Conservation (phyloP, 2,797 vertebrate species). For the Chiloscyllium punctatum region DNA sequence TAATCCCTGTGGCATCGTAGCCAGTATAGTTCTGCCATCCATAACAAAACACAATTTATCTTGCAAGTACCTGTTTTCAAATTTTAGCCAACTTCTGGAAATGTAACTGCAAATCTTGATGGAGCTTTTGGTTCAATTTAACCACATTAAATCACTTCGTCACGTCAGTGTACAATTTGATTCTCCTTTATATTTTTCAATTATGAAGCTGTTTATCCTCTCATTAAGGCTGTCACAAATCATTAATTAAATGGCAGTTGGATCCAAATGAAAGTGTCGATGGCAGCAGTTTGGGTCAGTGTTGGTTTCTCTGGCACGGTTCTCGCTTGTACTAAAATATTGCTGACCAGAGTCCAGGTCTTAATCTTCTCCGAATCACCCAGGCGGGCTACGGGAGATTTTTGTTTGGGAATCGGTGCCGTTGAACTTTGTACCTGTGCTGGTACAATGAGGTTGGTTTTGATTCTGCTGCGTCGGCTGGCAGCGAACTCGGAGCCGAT, state of each 20-base stretch:
- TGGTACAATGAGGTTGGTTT: not conserved
- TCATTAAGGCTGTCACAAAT: slow-evolving; percentile 5
- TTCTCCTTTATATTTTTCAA: not conserved
- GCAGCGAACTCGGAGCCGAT: not conserved
- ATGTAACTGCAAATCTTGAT: not conserved
- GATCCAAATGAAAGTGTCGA: slow-evolving; percentile 45
- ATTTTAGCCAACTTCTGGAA: not conserved
- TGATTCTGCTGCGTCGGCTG: slow-evolving; percentile 28
- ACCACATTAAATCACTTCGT: not conserved
- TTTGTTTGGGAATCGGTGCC: slow-evolving; percentile 41
- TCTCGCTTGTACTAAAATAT: slow-evolving; percentile 44
- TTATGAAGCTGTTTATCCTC: not conserved
- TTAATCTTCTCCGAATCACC: slow-evolving; percentile 53
- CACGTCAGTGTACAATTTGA: not conserved
- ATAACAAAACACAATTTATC: not conserved
- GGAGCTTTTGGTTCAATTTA: not conserved
- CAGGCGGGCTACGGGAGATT: slow-evolving; percentile 47
- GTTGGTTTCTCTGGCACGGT: slow-evolving; percentile 46
- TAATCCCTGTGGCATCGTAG: not conserved
- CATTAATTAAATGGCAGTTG: slow-evolving; percentile 10
- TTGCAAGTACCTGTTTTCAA: not conserved
- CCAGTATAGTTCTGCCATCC: not conserved
- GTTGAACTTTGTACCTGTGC: not conserved
- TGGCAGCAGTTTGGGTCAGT: slow-evolving; percentile 49
- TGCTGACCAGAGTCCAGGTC: slow-evolving; percentile 52